Evolutionary conservation across 2,797 vertebrate genomes (phyloP).

Genomic region (Acanthiza pusilla): DNA sequence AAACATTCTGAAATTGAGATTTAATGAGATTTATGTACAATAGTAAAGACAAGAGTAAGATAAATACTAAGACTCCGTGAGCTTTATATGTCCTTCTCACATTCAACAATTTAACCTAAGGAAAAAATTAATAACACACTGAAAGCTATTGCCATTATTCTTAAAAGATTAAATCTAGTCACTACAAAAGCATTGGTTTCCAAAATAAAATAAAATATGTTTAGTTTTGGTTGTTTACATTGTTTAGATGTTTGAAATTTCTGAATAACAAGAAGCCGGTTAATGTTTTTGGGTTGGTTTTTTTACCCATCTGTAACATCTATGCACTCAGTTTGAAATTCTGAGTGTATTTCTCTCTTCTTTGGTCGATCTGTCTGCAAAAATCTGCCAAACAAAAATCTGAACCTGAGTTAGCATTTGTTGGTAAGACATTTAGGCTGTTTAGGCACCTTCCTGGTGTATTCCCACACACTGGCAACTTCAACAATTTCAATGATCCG

Average conservation of each 20-base stretch:
- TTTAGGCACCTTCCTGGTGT: not conserved
- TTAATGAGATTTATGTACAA: not conserved
- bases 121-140: not conserved
- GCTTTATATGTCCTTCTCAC: not conserved
- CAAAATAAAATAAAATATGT: not conserved
- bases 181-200: not conserved
- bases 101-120: not conserved
- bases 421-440: not conserved
- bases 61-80: not conserved
- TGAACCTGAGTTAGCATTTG: not conserved
- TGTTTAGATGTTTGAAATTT: not conserved
- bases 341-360: not conserved
- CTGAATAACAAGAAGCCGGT: not conserved
- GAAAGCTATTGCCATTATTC: not conserved
- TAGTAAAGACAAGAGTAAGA: not conserved
- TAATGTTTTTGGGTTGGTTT: too few relatives aligned
- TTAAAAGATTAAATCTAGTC: not conserved
- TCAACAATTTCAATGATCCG: not conserved
- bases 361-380: not conserved
- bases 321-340: not conserved
- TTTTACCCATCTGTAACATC: not conserved
- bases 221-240: accelerated
- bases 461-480: not conserved
- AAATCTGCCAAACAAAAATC: not conserved
- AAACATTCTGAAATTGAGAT: not conserved